phyloP scores from a whole-genome alignment of 1,140 invertebrate genomes.

The Neodiprion pinetum region DNA sequence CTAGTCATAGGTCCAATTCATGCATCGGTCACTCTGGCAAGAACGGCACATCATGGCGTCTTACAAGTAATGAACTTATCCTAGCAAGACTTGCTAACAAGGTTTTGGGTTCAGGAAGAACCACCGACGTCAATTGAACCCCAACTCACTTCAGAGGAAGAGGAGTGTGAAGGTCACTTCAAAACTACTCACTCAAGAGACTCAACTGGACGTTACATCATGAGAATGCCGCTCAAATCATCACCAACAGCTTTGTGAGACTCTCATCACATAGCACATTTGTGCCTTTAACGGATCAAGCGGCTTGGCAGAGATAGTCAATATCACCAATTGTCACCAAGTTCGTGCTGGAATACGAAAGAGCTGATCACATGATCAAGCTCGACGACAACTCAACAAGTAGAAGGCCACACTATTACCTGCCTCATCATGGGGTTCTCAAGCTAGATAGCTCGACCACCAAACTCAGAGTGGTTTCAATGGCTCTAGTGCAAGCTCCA shows the following conservation, averaged over 20 bases:
- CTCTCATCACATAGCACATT: conserved; percentile 23
- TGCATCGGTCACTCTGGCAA: background rate
- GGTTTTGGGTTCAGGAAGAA: background rate
- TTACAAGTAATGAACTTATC: background rate
- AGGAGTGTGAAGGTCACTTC: conserved; percentile 26
- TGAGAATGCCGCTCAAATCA: conserved; percentile 14
- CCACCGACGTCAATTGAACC: background rate
- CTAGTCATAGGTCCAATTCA: background rate
- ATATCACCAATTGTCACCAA: conserved; percentile 32
- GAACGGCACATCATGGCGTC: conserved; percentile 1
- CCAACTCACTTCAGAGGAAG: conserved; percentile 4
- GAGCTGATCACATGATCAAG: conserved; percentile 44
- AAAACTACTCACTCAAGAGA: conserved; percentile 16
- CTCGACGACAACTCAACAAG: conserved; percentile 1
- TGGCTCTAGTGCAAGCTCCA: conserved; percentile 30
- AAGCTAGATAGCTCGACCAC: conserved; percentile 26
- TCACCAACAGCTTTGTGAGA: conserved; percentile 21
- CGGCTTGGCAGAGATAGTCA: conserved; percentile 22
- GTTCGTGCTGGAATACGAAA: conserved; percentile 49
- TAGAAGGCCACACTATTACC: background rate
- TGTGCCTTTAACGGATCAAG: conserved; percentile 22
- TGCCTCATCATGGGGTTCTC: conserved; percentile 23
- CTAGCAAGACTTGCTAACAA: background rate
- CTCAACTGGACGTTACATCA: conserved; percentile 15
- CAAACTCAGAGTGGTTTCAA: conserved; percentile 43